Evolutionary conservation across 2,113 vertebrate genomes (phyloP).

Genomic region (Sorex fumeus): DNA sequence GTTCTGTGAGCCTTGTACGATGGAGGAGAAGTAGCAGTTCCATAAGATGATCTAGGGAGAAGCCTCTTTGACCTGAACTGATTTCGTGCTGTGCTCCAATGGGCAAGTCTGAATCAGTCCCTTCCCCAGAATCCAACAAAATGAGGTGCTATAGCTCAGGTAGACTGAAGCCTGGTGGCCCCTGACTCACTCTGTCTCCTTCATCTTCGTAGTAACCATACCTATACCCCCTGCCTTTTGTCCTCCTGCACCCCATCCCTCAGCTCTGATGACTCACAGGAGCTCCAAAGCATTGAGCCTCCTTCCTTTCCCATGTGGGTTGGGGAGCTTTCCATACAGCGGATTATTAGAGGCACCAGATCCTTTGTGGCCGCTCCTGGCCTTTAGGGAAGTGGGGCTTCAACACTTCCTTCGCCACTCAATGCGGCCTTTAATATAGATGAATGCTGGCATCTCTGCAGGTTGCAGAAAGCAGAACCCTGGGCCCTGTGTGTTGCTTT

Average conservation of each 20-base stretch:
- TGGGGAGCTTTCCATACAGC: not conserved
- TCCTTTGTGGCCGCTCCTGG: not conserved
- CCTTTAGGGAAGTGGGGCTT: not conserved
- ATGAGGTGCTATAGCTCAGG: not conserved
- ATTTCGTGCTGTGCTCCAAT: not conserved
- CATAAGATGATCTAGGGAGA: not conserved
- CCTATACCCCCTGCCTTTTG: not conserved
- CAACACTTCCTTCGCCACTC: not conserved
- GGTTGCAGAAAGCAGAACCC: accelerated
- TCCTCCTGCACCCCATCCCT: not conserved
- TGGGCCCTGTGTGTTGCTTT: not conserved
- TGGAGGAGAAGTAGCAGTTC: not conserved
- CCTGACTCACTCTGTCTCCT: not conserved
- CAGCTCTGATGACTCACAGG: accelerated
- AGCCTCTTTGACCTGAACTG: not conserved
- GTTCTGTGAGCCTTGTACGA: not conserved
- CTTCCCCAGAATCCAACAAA: not conserved
- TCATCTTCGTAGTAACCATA: not conserved
- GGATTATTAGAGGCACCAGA: not conserved
- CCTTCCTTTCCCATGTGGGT: accelerated
- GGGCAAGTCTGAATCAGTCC: not conserved
- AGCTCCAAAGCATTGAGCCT: not conserved
- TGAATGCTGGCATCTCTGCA: not conserved
- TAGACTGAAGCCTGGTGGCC: no score
- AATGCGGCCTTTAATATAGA: not conserved